Conservation (phyloP, 2,113 vertebrate genomes). For the Centrocercus urophasianus region DNA sequence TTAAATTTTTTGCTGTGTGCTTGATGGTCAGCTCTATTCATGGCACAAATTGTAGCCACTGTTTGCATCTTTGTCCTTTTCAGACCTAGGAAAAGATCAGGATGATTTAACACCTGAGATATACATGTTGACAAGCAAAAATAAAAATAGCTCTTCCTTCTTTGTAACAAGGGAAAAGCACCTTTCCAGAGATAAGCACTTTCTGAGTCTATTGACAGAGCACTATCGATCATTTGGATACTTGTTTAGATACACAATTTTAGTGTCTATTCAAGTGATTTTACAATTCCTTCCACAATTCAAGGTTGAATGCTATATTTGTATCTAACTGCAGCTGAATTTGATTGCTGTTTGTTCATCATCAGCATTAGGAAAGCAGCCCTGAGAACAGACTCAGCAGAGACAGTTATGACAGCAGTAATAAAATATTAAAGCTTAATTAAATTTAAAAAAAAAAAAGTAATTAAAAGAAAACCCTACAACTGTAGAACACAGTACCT, state of each 20-base stretch:
- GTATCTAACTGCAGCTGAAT: background rate
- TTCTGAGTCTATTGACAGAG: background rate
- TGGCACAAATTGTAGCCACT: background rate
- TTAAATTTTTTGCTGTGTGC: background rate
- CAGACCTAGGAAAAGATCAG: background rate
- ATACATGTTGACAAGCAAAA: background rate
- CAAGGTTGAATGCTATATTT: background rate
- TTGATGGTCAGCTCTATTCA: background rate
- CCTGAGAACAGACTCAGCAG: background rate
- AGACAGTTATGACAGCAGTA: background rate
- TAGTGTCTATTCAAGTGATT: background rate
- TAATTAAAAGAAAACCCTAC: background rate
- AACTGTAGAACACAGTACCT: background rate
- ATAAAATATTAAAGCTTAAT: background rate
- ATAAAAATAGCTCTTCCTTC: background rate
- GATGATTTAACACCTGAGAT: background rate
- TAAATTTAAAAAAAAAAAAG: background rate
- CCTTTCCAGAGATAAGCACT: background rate
- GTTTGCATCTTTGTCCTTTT: background rate
- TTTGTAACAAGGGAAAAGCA: background rate
- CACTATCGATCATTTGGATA: background rate
- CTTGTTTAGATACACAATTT: background rate
- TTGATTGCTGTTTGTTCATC: background rate
- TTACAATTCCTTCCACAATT: background rate
- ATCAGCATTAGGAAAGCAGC: background rate